Conservation (phyloP, 2,797 vertebrate species). For the Squalus acanthias region DNA sequence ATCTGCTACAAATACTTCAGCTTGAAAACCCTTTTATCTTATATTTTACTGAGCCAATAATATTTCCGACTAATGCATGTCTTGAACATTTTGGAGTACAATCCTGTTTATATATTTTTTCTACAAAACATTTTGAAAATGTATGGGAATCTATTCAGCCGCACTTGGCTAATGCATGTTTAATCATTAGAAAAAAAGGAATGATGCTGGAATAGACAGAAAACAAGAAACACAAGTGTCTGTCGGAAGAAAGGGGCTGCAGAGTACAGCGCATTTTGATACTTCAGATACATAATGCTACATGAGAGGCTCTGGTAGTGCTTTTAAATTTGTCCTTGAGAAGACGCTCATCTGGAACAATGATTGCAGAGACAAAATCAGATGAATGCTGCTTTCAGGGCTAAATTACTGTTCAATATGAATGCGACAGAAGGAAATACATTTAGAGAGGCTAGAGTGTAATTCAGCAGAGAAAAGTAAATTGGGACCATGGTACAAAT, state of each 20-base stretch:
- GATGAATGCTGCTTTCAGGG: slow-evolving; percentile 51
- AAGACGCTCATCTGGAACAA: slow-evolving; percentile 49
- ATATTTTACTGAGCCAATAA: neutral
- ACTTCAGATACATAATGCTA: slow-evolving; percentile 51
- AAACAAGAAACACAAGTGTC: slow-evolving; percentile 6
- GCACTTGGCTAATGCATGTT: neutral
- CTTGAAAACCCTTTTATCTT: slow-evolving; percentile 21
- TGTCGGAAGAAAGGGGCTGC: slow-evolving; percentile 7
- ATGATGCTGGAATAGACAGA: slow-evolving; percentile 3
- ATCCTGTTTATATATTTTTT: neutral
- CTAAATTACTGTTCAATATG: slow-evolving; percentile 52
- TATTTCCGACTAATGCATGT: neutral
- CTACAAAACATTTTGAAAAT: neutral
- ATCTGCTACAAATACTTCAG: neutral
- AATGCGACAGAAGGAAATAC: slow-evolving; percentile 46
- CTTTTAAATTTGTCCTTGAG: slow-evolving; percentile 53
- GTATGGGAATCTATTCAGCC: neutral
- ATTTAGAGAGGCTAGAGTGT: slow-evolving; percentile 49
- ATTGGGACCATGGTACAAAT: slow-evolving; percentile 36
- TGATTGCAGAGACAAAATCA: slow-evolving; percentile 49
- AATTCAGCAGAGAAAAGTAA: slow-evolving; percentile 53
- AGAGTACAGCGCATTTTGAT: slow-evolving; percentile 41
- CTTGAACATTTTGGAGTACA: slow-evolving; percentile 13
- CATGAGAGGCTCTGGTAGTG: slow-evolving; percentile 44
- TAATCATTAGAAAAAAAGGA: slow-evolving; percentile 3